phyloP scores from a whole-genome alignment of 2,888 invertebrate genomes.

The Baronia brevicornis region DNA sequence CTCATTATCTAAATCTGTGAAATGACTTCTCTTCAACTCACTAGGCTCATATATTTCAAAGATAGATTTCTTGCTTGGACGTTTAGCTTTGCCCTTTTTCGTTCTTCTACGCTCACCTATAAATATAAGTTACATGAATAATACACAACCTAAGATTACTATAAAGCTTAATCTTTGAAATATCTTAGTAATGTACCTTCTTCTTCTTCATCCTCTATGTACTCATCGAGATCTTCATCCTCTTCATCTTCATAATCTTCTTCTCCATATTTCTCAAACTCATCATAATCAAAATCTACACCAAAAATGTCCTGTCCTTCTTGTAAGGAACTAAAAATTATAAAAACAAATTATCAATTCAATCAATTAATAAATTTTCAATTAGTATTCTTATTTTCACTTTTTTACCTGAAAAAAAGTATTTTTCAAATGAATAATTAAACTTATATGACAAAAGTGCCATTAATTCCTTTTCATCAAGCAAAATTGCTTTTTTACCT shows the following conservation, averaged over 20 bases:
- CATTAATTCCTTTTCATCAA: no score
- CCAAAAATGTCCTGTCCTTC: conserved; percentile 99
- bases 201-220: conserved; percentile 86
- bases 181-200: conserved; percentile 51
- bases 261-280: conserved; percentile 90
- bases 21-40: conserved; percentile 96
- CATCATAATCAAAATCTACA: conserved; percentile 97
- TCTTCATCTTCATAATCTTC: conserved; percentile 91
- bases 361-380: no score
- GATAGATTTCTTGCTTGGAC: conserved; percentile 88
- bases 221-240: conserved; percentile 85
- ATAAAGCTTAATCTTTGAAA: not conserved
- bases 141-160: not conserved
- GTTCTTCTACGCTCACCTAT: conserved; percentile 76
- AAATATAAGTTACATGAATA: conserved; percentile 7
- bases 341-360: not conserved
- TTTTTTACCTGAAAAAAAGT: no score
- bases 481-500: no score
- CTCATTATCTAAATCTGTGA: conserved; percentile 94
- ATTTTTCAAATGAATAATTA: no score
- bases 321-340: conserved; percentile 87
- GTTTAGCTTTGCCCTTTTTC: conserved; percentile 85
- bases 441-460: not conserved
- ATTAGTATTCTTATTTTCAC: no score
- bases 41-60: conserved; percentile 98